Evolutionary conservation across 1,140 invertebrate species (phyloP).

Genomic region (Scaptomyza graminum): DNA sequence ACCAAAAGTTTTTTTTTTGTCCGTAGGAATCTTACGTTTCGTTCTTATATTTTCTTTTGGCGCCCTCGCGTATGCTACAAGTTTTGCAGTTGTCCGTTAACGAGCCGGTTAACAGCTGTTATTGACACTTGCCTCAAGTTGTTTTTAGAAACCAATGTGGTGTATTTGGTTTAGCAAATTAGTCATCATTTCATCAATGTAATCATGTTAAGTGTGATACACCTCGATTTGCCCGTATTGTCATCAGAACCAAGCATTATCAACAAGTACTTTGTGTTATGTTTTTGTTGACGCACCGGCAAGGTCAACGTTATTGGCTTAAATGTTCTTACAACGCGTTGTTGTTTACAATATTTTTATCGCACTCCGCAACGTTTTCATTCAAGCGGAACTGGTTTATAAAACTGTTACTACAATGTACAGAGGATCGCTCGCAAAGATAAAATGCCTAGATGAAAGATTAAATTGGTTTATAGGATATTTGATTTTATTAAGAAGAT

Average conservation of each 20-base stretch:
- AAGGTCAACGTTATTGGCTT: constrained; percentile 45
- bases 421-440: too few relatives aligned
- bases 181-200: constrained; percentile 13
- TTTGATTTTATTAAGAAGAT: too few relatives aligned
- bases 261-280: constrained; percentile 21
- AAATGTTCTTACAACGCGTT: constrained; percentile 14
- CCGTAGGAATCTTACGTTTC: constrained; percentile 7
- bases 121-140: neutral
- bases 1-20: neutral
- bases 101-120: constrained; percentile 14
- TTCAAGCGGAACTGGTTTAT: constrained; percentile 54
- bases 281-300: constrained; percentile 26
- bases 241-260: constrained; percentile 17
- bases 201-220: constrained; percentile 15
- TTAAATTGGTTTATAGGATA: too few relatives aligned
- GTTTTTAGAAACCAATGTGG: constrained; percentile 4
- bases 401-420: neutral
- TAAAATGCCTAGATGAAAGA: too few relatives aligned
- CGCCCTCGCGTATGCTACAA: constrained; percentile 30
- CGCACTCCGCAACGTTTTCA: constrained; percentile 54
- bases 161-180: neutral
- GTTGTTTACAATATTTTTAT: constrained; percentile 36
- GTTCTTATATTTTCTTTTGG: constrained; percentile 1
- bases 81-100: neutral
- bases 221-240: constrained; percentile 17